Base-by-base conservation (phyloP, 2,797 vertebrate species). In the Thaleichthys pacificus region DNA sequence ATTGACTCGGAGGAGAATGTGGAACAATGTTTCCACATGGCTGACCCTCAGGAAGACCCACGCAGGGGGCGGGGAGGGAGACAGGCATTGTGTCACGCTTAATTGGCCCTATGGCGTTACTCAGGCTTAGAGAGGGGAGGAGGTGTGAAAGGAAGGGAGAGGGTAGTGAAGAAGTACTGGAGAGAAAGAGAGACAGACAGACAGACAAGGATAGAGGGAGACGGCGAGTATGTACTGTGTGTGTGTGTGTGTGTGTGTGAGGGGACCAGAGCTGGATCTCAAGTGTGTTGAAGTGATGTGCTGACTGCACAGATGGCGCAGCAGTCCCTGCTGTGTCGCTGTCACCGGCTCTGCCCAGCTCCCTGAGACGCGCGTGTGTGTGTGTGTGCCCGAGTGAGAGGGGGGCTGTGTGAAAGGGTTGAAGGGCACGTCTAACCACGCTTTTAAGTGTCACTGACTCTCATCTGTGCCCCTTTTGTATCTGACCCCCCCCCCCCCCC, bases 1-100 rank as follows among this genome's bases (percentile, higher is more conserved):
- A 88, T 90, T 90, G 88, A 88, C 89, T 85, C 79, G 81, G 87
- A 89, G 86, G 88, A 81, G 87, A 92, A 92, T 91, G 89, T 93
- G 88, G 92, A 91, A 90, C 93, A 91, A 93, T 93, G 91, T 93
- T 93, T 93, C 90, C 85, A 86, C 92, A 86, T 89, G 88, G 81
- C 87, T 88, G 89, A 90, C 87, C 87, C 83, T 83, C 82, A 89
- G 84, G 84, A 89, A 87, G 84, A 77, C 70, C 58, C 1, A 75
- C 0, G 51, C 21, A 28, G 67, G 66, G 49, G 51, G 58, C 1
- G 85, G 87, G 84, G 47, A 9, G 74, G 49, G 22, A 76, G 81
- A 81, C 77, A 77, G 80, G 22, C 84, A 81, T 80, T 88, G 91
- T 89, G 89, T 87, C 83, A 84, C 38, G 63, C 82, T 86, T 89